Evolutionary conservation across 2,113 vertebrate genomes (phyloP), one percentile per base, ranked within the genome.

Genomic region (Aphelocoma coerulescens): DNA sequence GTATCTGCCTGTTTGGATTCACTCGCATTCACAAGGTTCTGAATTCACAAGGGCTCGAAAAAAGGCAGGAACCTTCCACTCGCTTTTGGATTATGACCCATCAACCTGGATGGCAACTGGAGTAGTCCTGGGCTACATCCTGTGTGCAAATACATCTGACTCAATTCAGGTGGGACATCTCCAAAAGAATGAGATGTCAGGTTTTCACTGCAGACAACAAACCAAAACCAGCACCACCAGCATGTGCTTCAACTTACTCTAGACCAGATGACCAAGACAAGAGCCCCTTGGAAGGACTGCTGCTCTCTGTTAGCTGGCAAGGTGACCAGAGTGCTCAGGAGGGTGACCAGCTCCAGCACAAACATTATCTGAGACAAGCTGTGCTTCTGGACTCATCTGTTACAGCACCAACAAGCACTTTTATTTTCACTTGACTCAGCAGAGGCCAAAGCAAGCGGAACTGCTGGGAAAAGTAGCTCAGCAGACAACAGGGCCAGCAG

Each of bases 111-210:
- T 81, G 69, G 52, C 49, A 81, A 37, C 14, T 16, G 7, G 37
- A 71, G 30, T 44, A 39, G 43, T 28, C 11, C 22, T 27, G 49
- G 33, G 5, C 35, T 75, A 39, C 0, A 0, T 39, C 41, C 32
- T 65, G 13, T 7, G 7, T 14, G 11, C 1, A 1, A 28, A 59
- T 23, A 89, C 24, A 61, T 13, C 35, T 57, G 28, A 46, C 52
- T 74, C n/a, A 69, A 46, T 57, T 52, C 68, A 80, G 37, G 13
- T 2, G 1, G 49, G 73, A 46, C 28, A 22, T 4, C n/a, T 61
- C 27, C 41, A 26, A 2, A 3, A 83, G 33, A 79, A 86, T 3
- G 6, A 78, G 26, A 49, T 13, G 16, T 67, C 54, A 33, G 10
- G 37, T 89, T 89, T 62, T 74, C 68, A 58, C 51, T 67, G 57